phyloP scores from a whole-genome alignment of 1,140 invertebrate species.

The Caenorhabditis latens region DNA sequence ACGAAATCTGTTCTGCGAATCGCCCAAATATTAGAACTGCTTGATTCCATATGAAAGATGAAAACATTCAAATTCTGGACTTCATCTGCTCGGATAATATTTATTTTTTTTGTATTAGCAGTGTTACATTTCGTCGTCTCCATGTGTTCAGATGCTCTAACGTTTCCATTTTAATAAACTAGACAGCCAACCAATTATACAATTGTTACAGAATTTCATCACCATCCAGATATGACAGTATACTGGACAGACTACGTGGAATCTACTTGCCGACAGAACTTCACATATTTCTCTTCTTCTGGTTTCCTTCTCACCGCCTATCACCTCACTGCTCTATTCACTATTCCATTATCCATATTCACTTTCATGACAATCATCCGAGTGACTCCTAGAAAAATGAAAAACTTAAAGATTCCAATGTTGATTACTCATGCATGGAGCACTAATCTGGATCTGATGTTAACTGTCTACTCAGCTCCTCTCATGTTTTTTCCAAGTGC shows the following conservation, averaged over 20 bases:
- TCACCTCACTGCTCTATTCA: neutral
- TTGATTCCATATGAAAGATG: too few relatives aligned
- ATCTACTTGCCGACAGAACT: conserved; percentile 1
- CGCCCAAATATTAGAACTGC: too few relatives aligned
- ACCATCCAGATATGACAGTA: neutral
- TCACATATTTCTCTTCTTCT: neutral
- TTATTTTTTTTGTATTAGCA: too few relatives aligned
- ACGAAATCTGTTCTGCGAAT: too few relatives aligned
- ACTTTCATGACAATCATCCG: neutral
- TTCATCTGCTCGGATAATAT: too few relatives aligned
- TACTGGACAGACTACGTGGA: neutral
- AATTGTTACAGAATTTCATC: too few relatives aligned
- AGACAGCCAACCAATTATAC: too few relatives aligned
- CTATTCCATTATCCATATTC: neutral
- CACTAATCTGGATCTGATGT: conserved; percentile 5
- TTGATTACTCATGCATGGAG: conserved; percentile 14
- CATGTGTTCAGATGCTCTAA: too few relatives aligned
- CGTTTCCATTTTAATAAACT: too few relatives aligned
- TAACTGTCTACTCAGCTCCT: neutral
- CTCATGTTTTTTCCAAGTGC: conserved; percentile 1
- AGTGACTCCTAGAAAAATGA: neutral
- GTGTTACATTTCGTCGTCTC: too few relatives aligned
- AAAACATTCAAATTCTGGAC: too few relatives aligned
- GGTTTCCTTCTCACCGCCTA: neutral
- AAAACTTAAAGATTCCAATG: neutral